Evolutionary conservation across 2,113 vertebrate species (phyloP).

Genomic region (Zosterops hypoxanthus): DNA sequence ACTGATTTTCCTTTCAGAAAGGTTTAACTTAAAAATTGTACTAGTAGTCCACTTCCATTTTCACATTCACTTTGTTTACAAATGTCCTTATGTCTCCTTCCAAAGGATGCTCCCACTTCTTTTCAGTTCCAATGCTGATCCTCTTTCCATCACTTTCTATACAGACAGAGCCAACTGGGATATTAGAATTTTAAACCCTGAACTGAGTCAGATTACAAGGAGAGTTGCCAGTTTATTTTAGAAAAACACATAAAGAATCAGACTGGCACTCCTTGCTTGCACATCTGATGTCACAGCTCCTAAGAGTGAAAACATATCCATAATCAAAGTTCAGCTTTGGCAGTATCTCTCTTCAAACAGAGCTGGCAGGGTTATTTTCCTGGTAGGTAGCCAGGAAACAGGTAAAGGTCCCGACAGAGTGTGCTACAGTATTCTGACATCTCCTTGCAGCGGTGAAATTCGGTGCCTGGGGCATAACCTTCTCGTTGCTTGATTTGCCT

Average conservation of each 20-base stretch:
- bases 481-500: conserved; percentile 90
- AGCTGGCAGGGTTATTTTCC: conserved; percentile 16
- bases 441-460: conserved; percentile 96
- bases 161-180: not conserved
- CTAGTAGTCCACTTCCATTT: not conserved
- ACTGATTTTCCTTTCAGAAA: conserved; percentile 9
- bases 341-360: not conserved
- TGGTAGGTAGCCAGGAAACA: conserved; percentile 87
- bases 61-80: not conserved
- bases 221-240: not conserved
- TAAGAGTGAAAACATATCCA: not conserved
- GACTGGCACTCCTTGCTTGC: not conserved
- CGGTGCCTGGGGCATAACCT: conserved; percentile 90
- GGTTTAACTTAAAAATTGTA: not conserved
- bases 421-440: conserved; percentile 98
- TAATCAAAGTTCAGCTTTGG: not conserved
- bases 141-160: not conserved
- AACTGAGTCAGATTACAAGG: not conserved
- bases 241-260: not conserved
- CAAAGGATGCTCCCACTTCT: not conserved
- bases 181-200: not conserved
- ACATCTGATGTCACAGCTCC: not conserved
- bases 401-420: conserved; percentile 89
- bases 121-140: not conserved
- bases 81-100: not conserved